phyloP scores from a whole-genome alignment of 2,888 invertebrate genomes.

The Euplexia lucipara region DNA sequence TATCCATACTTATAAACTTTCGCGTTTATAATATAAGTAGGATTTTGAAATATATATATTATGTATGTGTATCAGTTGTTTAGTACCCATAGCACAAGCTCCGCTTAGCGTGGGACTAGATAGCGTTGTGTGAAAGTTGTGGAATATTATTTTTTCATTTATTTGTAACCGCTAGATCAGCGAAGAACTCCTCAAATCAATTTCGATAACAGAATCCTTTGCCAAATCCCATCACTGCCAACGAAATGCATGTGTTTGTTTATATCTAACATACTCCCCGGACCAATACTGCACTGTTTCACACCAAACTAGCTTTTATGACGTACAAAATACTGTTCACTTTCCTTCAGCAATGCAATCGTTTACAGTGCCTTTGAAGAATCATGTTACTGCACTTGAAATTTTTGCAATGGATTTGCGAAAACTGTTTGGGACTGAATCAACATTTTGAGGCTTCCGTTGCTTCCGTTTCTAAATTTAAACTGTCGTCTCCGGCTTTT shows the following conservation, averaged over 20 bases:
- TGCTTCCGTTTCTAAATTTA: not conserved
- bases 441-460: conserved; percentile 13
- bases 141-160: no score
- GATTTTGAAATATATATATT: no score
- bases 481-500: not conserved
- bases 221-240: conserved; percentile 10
- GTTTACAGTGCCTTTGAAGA: conserved; percentile 15
- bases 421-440: conserved; percentile 27
- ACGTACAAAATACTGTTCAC: conserved; percentile 7
- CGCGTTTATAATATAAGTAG: no score
- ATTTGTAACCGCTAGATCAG: no score
- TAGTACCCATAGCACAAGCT: no score
- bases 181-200: not conserved
- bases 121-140: no score
- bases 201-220: not conserved
- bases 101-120: no score
- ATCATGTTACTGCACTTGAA: conserved; percentile 22
- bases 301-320: not conserved
- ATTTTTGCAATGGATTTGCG: conserved; percentile 46
- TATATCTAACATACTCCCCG: conserved; percentile 34
- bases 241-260: conserved; percentile 42
- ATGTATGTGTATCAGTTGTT: no score
- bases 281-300: not conserved
- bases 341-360: conserved; percentile 12
- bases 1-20: no score